Evolutionary conservation across 2,797 vertebrate species (phyloP).

Genomic region (Acrossocheilus wenchowensis): DNA sequence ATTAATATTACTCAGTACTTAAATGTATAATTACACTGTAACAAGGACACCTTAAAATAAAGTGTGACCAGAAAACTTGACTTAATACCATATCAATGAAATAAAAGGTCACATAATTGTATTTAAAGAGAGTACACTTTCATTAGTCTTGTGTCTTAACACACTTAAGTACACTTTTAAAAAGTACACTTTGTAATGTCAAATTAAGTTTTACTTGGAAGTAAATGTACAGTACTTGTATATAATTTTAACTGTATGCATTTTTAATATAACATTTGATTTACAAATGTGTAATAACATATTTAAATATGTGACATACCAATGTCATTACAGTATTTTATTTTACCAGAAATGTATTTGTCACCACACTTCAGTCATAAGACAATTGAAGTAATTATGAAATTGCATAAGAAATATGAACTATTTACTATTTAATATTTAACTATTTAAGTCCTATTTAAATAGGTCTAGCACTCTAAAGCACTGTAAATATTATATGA

Average conservation of each 20-base stretch:
- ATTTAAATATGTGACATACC: background rate
- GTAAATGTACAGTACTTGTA: background rate
- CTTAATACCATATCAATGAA: background rate
- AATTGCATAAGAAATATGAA: background rate
- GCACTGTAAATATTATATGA: background rate
- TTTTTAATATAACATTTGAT: too few relatives aligned
- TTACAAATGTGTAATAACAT: background rate
- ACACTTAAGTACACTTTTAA: too few relatives aligned
- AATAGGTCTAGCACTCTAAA: background rate
- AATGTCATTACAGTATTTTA: background rate
- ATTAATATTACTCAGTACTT: background rate
- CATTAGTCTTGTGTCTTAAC: too few relatives aligned
- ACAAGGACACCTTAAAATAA: background rate
- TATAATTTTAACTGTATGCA: background rate
- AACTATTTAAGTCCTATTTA: background rate
- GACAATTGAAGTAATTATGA: background rate
- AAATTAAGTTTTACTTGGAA: background rate
- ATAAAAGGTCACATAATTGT: background rate
- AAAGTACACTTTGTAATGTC: too few relatives aligned
- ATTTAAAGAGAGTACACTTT: background rate
- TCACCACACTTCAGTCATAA: background rate
- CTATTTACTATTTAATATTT: too few relatives aligned
- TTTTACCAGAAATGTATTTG: background rate
- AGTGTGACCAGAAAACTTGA: background rate
- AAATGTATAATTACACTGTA: background rate